phyloP scores from a whole-genome alignment of 2,113 vertebrate species.

The Melanerpes formicivorus region DNA sequence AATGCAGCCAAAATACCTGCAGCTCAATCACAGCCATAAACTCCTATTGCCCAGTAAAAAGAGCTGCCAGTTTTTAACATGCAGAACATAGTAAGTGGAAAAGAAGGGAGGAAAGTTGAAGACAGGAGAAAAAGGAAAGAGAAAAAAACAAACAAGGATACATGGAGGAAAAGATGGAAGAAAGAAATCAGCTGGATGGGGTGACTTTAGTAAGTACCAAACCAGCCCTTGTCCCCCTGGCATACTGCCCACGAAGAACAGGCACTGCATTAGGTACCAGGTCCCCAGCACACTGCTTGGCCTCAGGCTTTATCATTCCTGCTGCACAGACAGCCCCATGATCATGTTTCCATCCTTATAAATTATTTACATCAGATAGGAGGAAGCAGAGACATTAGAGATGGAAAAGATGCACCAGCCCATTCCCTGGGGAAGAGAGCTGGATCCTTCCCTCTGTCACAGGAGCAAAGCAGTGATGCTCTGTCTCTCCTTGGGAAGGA shows the following conservation, averaged over 20 bases:
- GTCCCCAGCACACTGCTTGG: not conserved
- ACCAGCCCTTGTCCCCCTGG: not conserved
- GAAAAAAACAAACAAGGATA: accelerated
- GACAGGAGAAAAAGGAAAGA: not conserved
- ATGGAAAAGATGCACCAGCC: constrained; percentile 44
- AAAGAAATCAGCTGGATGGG: not conserved
- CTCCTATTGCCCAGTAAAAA: not conserved
- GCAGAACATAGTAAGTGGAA: accelerated
- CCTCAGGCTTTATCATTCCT: not conserved
- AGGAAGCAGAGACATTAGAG: constrained; percentile 40
- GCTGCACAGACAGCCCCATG: not conserved
- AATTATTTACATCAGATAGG: constrained; percentile 58
- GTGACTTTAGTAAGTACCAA: not conserved
- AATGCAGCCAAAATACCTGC: not conserved
- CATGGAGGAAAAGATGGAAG: not conserved
- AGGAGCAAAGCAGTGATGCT: not conserved
- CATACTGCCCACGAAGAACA: not conserved
- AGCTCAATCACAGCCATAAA: not conserved
- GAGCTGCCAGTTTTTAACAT: not conserved
- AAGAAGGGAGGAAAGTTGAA: not conserved
- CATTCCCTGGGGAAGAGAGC: not conserved
- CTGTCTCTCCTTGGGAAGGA: not conserved
- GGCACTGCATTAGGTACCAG: not conserved
- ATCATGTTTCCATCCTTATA: constrained; percentile 44
- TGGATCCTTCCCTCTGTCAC: not conserved